Conservation (phyloP, 2,888 invertebrate genomes). For the Yponomeuta sedellus region DNA sequence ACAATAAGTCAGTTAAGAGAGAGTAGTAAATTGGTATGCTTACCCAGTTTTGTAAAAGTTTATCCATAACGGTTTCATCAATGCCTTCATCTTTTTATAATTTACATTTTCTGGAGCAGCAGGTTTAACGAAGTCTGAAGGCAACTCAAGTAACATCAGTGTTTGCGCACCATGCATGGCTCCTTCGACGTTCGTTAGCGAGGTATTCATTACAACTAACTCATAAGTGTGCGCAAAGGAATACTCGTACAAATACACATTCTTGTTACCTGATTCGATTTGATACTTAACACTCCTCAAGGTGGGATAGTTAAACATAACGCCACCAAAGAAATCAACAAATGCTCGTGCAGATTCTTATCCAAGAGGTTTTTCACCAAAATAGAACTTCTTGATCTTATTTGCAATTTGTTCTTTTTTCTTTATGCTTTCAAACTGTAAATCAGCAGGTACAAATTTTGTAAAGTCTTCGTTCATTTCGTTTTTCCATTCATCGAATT, state of each 20-base stretch:
- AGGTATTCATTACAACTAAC: too few species aligned
- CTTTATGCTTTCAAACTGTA: conserved; percentile 13
- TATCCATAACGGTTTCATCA: conserved; percentile 37
- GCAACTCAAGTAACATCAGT: neutral
- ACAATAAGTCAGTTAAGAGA: too few species aligned
- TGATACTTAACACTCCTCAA: neutral
- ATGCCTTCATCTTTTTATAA: conserved; percentile 28
- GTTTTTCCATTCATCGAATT: conserved; percentile 19
- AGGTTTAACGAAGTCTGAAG: neutral
- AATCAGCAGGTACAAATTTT: conserved; percentile 20
- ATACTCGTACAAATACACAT: conserved; percentile 12
- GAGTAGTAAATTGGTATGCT: too few species aligned
- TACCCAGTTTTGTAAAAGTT: conserved; percentile 41
- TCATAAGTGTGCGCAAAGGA: neutral
- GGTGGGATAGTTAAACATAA: neutral
- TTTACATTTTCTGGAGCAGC: conserved; percentile 19
- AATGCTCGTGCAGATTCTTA: neutral
- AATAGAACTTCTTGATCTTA: conserved; percentile 11
- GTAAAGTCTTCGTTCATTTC: conserved; percentile 22
- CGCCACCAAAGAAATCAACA: conserved; percentile 14
- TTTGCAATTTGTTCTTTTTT: conserved; percentile 15
- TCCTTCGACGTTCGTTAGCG: neutral
- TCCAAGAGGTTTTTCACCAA: neutral
- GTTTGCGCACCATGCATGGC: too few species aligned
- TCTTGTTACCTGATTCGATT: conserved; percentile 1